Base-by-base conservation (phyloP, 2,888 invertebrate genomes). In the Lacanobia wlatinum region DNA sequence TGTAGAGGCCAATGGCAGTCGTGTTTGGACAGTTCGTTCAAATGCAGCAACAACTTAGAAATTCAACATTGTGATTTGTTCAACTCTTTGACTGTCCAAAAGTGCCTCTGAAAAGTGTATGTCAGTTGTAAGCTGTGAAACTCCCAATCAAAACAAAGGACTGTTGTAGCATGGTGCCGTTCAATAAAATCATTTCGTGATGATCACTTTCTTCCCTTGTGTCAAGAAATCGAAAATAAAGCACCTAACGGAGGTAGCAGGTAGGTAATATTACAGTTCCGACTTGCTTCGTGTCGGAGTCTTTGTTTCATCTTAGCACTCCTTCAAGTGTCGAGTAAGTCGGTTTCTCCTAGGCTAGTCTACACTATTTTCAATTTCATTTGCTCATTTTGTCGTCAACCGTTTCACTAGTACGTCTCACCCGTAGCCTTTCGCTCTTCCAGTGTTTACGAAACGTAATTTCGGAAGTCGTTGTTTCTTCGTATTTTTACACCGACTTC, bases 221-320 rank as follows among this genome's bases (percentile, higher is more conserved):
- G 12, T 53, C 1, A 73, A 73, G 59, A 46, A 14, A 46, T 40
- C 67, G 12, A 74, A 68, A 55, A 40, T 68, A 12, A 55, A 60
- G 16, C 74, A 73, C 5, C 18, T 74, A 12, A 40, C 52, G 14
- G 53, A 46, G 16, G 16, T 74, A 12, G 0, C 52, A 74, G 73
- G 73, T 73, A 73, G 63, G 72, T 73, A 66, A 14, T 14, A 43
- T 34, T 34, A 73, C 14, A n/a, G 52, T 66, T 34, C 18, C 52
- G 34, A 2, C 6, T 34, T 34, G 34, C 34, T 34, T 34, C 34
- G 2, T 34, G 34, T 34, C 34, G 34, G 34, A 34, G 34, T 2
- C 10, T 43, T 43, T 43, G 43, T 43, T 12, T 43, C 9, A 43
- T 9, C 12, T 43, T 10, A 43, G 43, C 10, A 12, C 14, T 67